phyloP scores from a whole-genome alignment of 2,888 invertebrate species.

The Tetrapedia diversipes region DNA sequence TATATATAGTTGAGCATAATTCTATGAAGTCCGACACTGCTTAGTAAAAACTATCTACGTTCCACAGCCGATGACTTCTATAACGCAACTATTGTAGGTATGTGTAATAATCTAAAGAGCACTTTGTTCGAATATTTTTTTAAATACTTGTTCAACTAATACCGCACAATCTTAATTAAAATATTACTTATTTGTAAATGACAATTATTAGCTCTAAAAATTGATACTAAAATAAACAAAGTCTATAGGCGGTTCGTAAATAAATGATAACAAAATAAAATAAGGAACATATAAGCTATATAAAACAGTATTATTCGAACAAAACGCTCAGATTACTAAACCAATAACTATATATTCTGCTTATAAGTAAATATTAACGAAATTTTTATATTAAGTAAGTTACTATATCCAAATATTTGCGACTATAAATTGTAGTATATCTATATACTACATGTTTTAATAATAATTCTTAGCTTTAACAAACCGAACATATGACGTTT shows the following conservation, averaged over 20 bases:
- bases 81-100: slow-evolving; percentile 40
- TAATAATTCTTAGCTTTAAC: slow-evolving; percentile 50
- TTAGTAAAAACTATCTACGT: slow-evolving; percentile 46
- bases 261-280: slow-evolving; percentile 12
- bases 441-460: slow-evolving; percentile 31
- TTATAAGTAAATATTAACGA: slow-evolving; percentile 40
- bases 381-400: slow-evolving; percentile 38
- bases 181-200: slow-evolving; percentile 11
- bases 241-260: slow-evolving; percentile 14
- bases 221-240: slow-evolving; percentile 13
- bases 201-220: slow-evolving; percentile 3
- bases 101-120: slow-evolving; percentile 37
- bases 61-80: slow-evolving; percentile 49
- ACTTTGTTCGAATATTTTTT: slow-evolving; percentile 51
- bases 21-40: slow-evolving; percentile 48
- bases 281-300: slow-evolving; percentile 25
- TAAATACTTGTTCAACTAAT: background rate
- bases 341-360: slow-evolving; percentile 32
- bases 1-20: slow-evolving; percentile 74
- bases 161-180: slow-evolving; percentile 4
- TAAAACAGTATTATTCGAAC: slow-evolving; percentile 51
- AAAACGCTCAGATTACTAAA: slow-evolving; percentile 46
- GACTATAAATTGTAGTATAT: slow-evolving; percentile 42
- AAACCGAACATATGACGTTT: slow-evolving; percentile 57
- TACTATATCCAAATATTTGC: slow-evolving; percentile 45